Evolutionary conservation across 2,888 invertebrate species (phyloP).

Genomic region (Acrobasis suavella): DNA sequence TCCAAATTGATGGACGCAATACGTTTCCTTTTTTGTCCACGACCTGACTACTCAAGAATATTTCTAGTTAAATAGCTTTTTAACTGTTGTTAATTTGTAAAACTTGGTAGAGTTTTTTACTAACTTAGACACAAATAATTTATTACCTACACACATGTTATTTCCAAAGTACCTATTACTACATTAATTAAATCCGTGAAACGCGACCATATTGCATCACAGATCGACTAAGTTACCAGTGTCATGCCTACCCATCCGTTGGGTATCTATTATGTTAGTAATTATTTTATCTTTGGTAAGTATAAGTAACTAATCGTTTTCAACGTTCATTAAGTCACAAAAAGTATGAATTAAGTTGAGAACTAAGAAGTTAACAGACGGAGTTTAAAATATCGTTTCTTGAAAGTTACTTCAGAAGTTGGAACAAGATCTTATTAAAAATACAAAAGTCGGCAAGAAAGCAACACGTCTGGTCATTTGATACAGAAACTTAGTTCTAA

Average conservation of each 20-base stretch:
- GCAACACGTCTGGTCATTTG: constrained; percentile 52
- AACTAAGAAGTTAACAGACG: constrained; percentile 29
- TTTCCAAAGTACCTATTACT: no score
- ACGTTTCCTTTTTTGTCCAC: neutral
- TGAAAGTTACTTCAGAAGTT: constrained; percentile 38
- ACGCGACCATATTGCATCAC: neutral
- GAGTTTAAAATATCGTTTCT: constrained; percentile 37
- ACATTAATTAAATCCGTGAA: neutral
- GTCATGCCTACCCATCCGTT: no score
- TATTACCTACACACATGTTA: no score
- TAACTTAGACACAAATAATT: no score
- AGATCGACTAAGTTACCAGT: neutral
- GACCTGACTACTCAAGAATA: neutral
- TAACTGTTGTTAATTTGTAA: no score
- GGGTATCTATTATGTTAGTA: no score
- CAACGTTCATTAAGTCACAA: neutral
- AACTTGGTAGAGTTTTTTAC: no score
- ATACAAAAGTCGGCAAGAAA: constrained; percentile 54
- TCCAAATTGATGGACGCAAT: neutral
- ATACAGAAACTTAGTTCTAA: constrained; percentile 45
- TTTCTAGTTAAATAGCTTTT: neutral
- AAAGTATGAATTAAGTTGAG: constrained; percentile 26
- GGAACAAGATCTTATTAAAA: constrained; percentile 60
- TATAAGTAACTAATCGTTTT: neutral
- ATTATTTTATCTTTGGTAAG: no score